Evolutionary conservation across 2,888 invertebrate species (phyloP), one percentile per base, ranked within the genome.

Genomic region (Lasioglossum pauxillum): DNA sequence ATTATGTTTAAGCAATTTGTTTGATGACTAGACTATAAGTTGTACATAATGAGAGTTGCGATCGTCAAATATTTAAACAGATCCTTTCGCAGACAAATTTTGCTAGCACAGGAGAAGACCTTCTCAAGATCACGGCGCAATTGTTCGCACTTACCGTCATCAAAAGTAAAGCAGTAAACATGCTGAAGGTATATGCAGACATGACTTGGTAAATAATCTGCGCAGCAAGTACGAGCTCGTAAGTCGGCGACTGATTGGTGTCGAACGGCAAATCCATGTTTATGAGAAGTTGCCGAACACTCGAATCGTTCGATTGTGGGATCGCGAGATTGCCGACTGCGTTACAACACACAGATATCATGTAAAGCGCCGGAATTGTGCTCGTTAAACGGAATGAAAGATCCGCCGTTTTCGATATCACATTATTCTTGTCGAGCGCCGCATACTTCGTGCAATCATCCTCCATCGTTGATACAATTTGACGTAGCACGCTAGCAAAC

Each of bases 251-350:
- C 5, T 74, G 49, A 5, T 31, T 78, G 19, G 35, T 71, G 5
- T 89, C 79, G n/a, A 89, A 89, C 4, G 89, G 89, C 5, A 89
- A 35, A 10, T 75, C 69, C 85, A 85, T 84, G n/a, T 83, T 83
- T 0, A 85, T 12, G n/a, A 87, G 46, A 31, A 89, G 73, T 14
- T 86, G 49, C 53, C 75, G 69, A 67, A 5, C 64, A 7, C 14
- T 19, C 23, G 69, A 69, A 23, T 38, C 38, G 2, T 75, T 23
- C 23, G 23, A 8, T 10, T 23, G 35, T 35, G 71, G 35, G 10
- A 60, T 12, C 2, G 46, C 49, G 8, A 84, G 14, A 31, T 60
- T 38, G 2, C 80, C 88, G 12, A 73, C 49, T 12, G 53, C 60
- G 27, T 89, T 80, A 64, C 80, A 64, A 12, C 73, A 3, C 10